Percentiles rank a stretch among this genome's conserved stretches.
phyloP scores from a whole-genome alignment of 1,140 invertebrate genomes.

The Daktulosphaira vitifoliae region DNA sequence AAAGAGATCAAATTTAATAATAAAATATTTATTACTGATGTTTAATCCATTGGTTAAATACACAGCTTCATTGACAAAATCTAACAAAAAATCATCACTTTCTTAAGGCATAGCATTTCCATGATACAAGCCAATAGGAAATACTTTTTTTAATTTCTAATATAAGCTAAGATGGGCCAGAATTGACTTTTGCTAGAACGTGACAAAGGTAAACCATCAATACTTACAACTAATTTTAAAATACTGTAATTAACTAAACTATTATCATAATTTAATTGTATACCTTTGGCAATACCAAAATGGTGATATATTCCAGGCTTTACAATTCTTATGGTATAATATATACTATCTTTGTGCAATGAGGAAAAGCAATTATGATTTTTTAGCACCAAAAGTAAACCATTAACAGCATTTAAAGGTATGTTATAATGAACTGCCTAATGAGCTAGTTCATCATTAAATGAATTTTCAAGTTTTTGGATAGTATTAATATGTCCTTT shows the following conservation, averaged over 20 bases:
- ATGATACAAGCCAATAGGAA: background rate
- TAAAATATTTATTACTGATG: too few species aligned
- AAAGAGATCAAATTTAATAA: background rate
- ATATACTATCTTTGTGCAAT: background rate
- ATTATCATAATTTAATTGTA: background rate
- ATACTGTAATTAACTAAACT: background rate
- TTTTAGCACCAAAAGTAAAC: background rate
- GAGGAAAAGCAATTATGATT: background rate
- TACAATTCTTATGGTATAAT: background rate
- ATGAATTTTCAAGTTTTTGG: too few species aligned
- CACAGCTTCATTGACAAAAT: background rate
- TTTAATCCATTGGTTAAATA: background rate
- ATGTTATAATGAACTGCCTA: background rate
- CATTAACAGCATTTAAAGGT: background rate
- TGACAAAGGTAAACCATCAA: background rate
- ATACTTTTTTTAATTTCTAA: background rate
- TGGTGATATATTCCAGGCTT: background rate
- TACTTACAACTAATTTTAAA: background rate
- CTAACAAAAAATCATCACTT: background rate
- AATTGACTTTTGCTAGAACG: background rate
- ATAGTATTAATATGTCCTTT: too few species aligned
- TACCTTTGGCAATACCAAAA: constrained; percentile 3
- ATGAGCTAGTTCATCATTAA: background rate
- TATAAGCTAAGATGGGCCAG: constrained; percentile 7
- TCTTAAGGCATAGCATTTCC: background rate